Evolutionary conservation across 2,113 vertebrate species (phyloP).

Genomic region (Gorilla gorilla): DNA sequence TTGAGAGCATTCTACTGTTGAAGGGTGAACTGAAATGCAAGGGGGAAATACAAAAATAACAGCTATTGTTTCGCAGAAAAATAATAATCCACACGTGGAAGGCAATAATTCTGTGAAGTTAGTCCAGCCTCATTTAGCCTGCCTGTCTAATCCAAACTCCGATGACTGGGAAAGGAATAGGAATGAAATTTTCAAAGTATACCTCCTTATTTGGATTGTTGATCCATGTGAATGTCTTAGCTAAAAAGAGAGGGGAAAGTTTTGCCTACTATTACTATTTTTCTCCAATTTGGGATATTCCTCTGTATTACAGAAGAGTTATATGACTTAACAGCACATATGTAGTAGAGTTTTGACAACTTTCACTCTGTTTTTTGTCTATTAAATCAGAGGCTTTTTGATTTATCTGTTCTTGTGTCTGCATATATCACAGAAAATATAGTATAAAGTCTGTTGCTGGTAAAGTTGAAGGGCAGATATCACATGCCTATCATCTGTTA

Average conservation of each 20-base stretch:
- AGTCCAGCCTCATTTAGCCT: not conserved
- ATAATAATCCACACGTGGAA: not conserved
- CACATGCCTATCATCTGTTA: not conserved
- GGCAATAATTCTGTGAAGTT: not conserved
- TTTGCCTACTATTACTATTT: not conserved
- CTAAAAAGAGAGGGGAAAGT: not conserved
- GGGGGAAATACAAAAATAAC: not conserved
- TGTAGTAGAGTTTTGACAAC: constrained; percentile 30
- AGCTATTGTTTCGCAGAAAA: not conserved
- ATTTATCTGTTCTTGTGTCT: not conserved
- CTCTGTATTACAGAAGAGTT: not conserved
- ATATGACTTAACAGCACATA: not conserved
- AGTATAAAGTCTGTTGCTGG: not conserved
- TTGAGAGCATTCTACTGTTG: not conserved
- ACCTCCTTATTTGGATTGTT: not conserved
- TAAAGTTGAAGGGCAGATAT: not conserved
- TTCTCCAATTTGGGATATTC: not conserved
- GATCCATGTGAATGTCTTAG: not conserved
- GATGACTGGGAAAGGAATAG: not conserved
- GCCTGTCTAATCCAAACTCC: not conserved
- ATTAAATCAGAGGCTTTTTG: constrained; percentile 27
- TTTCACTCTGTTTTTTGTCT: constrained; percentile 13
- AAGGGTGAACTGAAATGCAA: not conserved
- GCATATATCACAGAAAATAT: not conserved
- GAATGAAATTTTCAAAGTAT: not conserved